Conservation (phyloP, 2,113 vertebrate genomes). For the Jacana jacana region DNA sequence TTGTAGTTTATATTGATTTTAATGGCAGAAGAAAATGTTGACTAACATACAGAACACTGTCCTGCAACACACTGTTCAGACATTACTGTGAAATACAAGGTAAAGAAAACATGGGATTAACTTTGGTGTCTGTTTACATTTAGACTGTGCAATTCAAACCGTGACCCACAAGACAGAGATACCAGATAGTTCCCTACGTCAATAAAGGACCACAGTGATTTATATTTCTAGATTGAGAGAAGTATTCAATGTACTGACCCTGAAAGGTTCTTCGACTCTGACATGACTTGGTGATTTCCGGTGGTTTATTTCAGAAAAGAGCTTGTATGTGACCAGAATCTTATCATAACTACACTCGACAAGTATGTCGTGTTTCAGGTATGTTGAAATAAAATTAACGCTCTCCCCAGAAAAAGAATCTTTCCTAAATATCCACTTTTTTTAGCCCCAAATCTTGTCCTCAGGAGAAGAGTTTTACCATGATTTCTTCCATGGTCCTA, state of each 20-base stretch:
- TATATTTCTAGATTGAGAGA: neutral
- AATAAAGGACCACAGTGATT: neutral
- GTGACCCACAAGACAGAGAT: neutral
- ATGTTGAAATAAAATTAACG: neutral
- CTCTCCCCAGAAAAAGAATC: neutral
- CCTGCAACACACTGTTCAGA: neutral
- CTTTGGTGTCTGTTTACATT: neutral
- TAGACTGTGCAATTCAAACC: neutral
- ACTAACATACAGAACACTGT: neutral
- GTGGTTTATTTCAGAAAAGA: neutral
- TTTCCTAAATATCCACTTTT: neutral
- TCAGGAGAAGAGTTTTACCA: neutral
- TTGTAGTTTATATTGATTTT: neutral
- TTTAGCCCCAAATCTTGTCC: neutral
- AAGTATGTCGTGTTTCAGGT: neutral
- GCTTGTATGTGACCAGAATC: neutral
- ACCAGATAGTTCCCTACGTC: neutral
- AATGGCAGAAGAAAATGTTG: neutral
- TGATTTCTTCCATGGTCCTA: neutral
- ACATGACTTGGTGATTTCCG: neutral
- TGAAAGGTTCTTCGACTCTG: neutral
- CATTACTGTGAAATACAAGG: neutral
- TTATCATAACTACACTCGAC: neutral
- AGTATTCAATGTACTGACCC: neutral
- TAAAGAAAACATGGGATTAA: neutral